Evolutionary conservation across 2,888 invertebrate species (phyloP), one percentile per base, ranked within the genome.

Genomic region (Operophtera brumata): DNA sequence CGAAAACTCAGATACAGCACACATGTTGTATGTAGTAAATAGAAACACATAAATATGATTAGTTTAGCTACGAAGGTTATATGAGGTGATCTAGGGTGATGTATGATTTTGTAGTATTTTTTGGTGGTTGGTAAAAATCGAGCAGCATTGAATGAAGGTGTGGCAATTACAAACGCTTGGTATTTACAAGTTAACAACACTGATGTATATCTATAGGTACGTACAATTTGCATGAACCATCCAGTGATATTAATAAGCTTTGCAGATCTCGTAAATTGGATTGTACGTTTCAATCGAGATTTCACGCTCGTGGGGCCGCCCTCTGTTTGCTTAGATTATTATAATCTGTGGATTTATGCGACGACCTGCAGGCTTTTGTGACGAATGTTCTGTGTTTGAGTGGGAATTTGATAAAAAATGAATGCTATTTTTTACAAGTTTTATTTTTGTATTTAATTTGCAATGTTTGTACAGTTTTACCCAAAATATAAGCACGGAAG

Each of bases 291-390:
- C 28, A 46, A 53, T 52, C 32, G 42, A 11, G 35, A 42, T 53
- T 42, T 48, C n/a, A 37, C 43, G 43, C 43, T 51, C 41, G n/a
- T 6, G 45, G 41, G 35, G 45, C 40, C 26, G 30, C 28, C 30
- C 13, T 50, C 41, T 48, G 57, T 46, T 46, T 52, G 42, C 42
- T 52, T 46, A 43, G 32, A 41, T 36, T 56, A 57, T 48, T 50
- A 34, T 47, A 43, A 40, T 44, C 55, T 49, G 25, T 36, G 37
- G 37, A 47, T 48, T 20, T 12, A 47, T 12, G 20, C 26, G 40
- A 34, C 25, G 30, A 41, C 10, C 14, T 10, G 4, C 13, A 10
- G 1, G n/a, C n/a, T 30, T 7, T n/a, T 28, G 13, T 28, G 1
- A 37, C 5, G n/a, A 35, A 25, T 35, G 35, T 14, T 35, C 7